These are phyloP conservation scores for Carduelis carduelis DNA, from an alignment of 2,797 vertebrate genomes.

Conservation along the genomic window DNA sequence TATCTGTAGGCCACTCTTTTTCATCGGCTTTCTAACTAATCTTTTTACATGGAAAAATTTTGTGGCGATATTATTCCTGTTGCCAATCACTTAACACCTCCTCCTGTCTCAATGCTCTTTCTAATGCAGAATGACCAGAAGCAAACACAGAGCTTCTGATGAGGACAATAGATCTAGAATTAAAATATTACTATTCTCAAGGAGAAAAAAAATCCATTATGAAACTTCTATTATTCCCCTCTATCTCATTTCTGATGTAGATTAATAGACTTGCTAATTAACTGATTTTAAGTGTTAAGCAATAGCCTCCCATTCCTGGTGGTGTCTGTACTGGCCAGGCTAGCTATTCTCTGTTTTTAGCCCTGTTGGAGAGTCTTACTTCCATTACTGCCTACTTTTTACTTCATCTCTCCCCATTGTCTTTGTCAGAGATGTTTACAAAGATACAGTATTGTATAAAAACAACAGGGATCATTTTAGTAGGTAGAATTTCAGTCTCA, in stretches of 20 bases:
- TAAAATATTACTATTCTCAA: neutral
- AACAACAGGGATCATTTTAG: neutral
- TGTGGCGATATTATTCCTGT: fast-evolving
- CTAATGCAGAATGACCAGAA: neutral
- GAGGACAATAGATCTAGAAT: neutral
- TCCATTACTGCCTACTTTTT: neutral
- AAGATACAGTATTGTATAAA: neutral
- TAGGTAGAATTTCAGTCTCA: neutral
- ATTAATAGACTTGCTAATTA: neutral
- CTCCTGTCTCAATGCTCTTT: neutral
- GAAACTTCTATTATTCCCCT: neutral
- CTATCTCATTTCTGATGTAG: neutral
- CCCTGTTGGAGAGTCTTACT: neutral
- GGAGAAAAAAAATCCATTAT: neutral
- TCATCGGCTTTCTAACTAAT: neutral
- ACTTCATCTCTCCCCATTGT: fast-evolving
- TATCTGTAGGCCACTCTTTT: neutral
- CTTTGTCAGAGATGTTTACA: neutral
- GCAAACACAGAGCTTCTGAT: neutral
- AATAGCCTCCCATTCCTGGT: neutral
- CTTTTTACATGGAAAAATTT: neutral
- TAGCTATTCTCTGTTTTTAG: neutral
- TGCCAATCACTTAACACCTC: neutral
- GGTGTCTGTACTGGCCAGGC: neutral
- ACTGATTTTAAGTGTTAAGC: neutral